A percentile compares a stretch with the other conserved stretches of the same genome.
These are phyloP conservation scores for Sapayoa aenigma DNA, from an alignment of 2,113 vertebrate species.

Conservation along the genomic window DNA sequence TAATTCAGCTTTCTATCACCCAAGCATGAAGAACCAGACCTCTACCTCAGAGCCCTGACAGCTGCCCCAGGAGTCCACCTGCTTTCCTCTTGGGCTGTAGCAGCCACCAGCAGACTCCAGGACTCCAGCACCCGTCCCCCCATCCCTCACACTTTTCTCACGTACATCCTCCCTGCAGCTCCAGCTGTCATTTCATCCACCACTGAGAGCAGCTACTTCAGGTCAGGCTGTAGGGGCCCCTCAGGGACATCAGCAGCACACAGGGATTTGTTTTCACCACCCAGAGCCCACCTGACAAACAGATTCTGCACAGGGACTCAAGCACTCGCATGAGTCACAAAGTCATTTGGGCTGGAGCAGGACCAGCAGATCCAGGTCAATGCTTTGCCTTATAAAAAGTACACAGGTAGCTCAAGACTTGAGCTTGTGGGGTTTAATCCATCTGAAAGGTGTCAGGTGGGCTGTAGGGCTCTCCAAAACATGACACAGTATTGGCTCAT, in stretches of 20 bases:
- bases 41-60: neutral
- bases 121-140: accelerated
- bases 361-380: neutral
- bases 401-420: neutral
- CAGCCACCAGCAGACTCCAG: neutral
- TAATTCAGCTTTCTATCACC: neutral
- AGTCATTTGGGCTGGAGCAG: neutral
- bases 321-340: neutral
- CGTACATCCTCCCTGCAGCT: accelerated
- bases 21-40: neutral
- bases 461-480: neutral
- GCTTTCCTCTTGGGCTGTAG: neutral
- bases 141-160: neutral
- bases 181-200: neutral
- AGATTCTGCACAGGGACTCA: neutral
- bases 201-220: neutral
- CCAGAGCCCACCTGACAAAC: neutral
- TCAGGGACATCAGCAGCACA: neutral
- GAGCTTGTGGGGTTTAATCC: neutral
- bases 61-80: neutral
- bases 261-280: accelerated
- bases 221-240: neutral
- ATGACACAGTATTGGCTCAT: accelerated
- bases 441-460: accelerated
- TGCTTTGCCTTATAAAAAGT: neutral